Evolutionary conservation across 35 echinoderm and acorn worm species (phyloP), one percentile per base, ranked within the genome.

Genomic region (Heliocidaris tuberculata): DNA sequence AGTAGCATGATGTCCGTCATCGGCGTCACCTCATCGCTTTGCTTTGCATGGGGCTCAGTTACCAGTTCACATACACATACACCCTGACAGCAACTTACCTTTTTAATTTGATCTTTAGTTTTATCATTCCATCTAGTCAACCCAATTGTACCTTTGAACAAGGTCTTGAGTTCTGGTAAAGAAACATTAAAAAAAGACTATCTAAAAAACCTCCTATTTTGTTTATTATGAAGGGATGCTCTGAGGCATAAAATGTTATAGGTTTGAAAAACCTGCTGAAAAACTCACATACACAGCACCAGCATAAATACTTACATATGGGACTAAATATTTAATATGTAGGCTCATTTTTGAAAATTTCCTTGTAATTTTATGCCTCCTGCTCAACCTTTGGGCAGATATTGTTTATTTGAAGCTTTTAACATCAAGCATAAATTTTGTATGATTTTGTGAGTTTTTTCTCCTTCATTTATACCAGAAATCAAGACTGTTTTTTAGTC

Each of bases 51-150:
- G 52, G 15, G 8, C 52, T 56, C 52, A 56, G 52, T 56, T 56
- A 56, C 65, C 27, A 27, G 65, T 8, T 78, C 61, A 24, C 65
- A 78, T 24, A 78, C 21, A 78, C 65, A 21, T 19, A 27, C 65
- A 78, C 65, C 65, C 65, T n/a, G 65, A 78, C 27, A 56, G 52
- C 52, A 56, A 56, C 52, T 56, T 27, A 78, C 27, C 15, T 27
- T 21, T 70, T 78, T 78, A 24, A 24, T 78, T 78, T 78, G 27
- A 78, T 78, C 4, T 78, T 78, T 78, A n/a, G 19, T 78, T 78
- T 78, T n/a, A n/a, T n/a, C 65, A 78, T 78, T 78, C 65, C 65
- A 78, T 78, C 65, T 78, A 78, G 65, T 78, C 65, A 78, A 78
- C 65, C 65, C 27, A 78, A 21, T 78, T 78, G 65, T 78, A 78